Conservation (phyloP, 2,888 invertebrate genomes). For the Dermolepida albohirtum region DNA sequence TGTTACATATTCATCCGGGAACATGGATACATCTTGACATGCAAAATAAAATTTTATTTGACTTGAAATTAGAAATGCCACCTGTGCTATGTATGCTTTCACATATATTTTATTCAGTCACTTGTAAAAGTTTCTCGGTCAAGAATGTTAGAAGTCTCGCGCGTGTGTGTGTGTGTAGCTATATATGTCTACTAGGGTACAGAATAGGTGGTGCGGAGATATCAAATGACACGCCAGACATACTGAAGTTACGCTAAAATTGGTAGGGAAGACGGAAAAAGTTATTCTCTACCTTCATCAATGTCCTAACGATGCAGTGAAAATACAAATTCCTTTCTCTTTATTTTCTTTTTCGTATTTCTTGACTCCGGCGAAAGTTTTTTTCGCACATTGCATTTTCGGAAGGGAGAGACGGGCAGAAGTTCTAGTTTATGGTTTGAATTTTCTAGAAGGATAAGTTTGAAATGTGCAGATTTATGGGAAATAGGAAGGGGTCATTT, state of each 20-base stretch:
- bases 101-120: constrained; percentile 12
- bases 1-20: neutral
- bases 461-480: no score
- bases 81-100: constrained; percentile 11
- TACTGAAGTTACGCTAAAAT: neutral
- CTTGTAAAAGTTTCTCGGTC: constrained; percentile 10
- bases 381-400: no score
- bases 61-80: constrained; percentile 35
- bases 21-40: constrained; percentile 1
- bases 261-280: neutral
- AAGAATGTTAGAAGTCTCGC: constrained; percentile 18
- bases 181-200: neutral
- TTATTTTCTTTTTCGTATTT: no score
- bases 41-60: constrained; percentile 22
- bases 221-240: no score
- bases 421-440: no score
- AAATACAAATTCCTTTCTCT: constrained; percentile 21
- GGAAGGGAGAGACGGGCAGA: no score
- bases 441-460: no score
- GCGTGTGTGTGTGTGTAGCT: neutral
- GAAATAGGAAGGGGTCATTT: no score
- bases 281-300: constrained; percentile 36
- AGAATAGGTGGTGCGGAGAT: no score
- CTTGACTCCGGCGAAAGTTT: no score
- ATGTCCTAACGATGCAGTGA: constrained; percentile 18